Percentiles rank a stretch among this genome's conserved stretches.
Evolutionary conservation across 2,113 vertebrate species (phyloP).

Genomic region (Porphyrio hochstetteri): DNA sequence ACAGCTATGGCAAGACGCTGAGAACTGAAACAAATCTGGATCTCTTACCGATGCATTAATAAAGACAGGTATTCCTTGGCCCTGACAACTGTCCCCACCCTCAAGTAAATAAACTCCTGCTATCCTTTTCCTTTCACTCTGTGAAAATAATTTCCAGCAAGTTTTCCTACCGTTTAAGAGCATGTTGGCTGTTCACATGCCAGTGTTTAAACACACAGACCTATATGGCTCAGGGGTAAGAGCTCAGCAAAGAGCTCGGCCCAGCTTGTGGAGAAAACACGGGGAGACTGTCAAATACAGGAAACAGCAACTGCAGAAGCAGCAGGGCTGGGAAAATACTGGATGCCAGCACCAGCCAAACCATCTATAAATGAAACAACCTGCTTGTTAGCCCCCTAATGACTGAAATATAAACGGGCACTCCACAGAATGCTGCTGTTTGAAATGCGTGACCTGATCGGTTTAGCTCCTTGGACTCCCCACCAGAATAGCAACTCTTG

Average conservation of each 20-base stretch:
- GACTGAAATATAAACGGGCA: neutral
- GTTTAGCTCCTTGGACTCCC: neutral
- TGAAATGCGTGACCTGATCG: neutral
- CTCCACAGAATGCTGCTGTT: neutral
- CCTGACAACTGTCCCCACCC: neutral
- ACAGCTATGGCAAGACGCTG: neutral
- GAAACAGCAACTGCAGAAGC: neutral
- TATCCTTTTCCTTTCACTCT: neutral
- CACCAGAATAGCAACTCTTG: neutral
- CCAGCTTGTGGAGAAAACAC: neutral
- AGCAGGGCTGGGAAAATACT: neutral
- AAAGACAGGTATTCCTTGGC: neutral
- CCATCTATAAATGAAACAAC: neutral
- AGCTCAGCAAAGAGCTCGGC: neutral
- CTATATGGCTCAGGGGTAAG: neutral
- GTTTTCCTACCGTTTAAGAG: neutral
- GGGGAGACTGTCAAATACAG: neutral
- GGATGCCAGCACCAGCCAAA: neutral
- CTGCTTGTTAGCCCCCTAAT: neutral
- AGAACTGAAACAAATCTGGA: neutral
- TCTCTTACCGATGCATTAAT: neutral
- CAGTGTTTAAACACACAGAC: neutral
- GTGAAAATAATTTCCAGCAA: neutral
- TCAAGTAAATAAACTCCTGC: neutral
- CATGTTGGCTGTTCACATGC: accelerated